Base-by-base conservation (phyloP, 1,140 invertebrate species). In the Coboldia fuscipes region DNA sequence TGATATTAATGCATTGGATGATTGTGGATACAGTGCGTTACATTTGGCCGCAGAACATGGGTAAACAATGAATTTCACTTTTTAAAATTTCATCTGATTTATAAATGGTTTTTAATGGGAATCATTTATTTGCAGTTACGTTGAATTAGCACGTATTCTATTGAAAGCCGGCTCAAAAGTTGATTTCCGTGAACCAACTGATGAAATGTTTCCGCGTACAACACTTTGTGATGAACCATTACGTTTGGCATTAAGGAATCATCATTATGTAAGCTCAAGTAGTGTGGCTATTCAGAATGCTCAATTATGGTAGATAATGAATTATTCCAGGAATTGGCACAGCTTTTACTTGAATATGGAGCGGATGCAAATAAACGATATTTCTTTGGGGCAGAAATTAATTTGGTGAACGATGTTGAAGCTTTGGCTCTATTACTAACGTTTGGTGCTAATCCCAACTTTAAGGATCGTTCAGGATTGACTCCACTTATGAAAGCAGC, bases 331-430 rank as follows among this genome's bases (percentile, higher is more conserved):
- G 65, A 78, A 3, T 80, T 81, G 17, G 72, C 71, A 3, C 60
- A 62, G 37, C 57, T 68, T 4, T 51, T 79, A 1, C 52, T 77
- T 16, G 74, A 79, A 43, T 68, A 73, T 37, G 74, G 74, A 2
- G 73, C 74, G 0, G 72, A 77, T 54, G 72, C 70, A 36, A 86
- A 72, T 56, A 82, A 70, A 58, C 68, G 63, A 9, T 85, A 86
- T 49, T 90, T 90, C 56, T 82, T 89, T 45, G 85, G 85, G 3
- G 70, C 80, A 1, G 84, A 90, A 57, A 83, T 92, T 35, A 89
- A 88, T 50, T 58, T 89, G 28, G 72, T 89, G 3, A 78, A 71
- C 18, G 83, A 89, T 44, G 58, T 79, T 28, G 72, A 82, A 37
- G 85, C 77, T 44, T 55, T 90, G 51, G 74, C 84, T 48, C 56